These are phyloP conservation scores for Sebastiscus albofasciatus DNA, from an alignment of 2,797 vertebrate genomes.

Conservation along the genomic window DNA sequence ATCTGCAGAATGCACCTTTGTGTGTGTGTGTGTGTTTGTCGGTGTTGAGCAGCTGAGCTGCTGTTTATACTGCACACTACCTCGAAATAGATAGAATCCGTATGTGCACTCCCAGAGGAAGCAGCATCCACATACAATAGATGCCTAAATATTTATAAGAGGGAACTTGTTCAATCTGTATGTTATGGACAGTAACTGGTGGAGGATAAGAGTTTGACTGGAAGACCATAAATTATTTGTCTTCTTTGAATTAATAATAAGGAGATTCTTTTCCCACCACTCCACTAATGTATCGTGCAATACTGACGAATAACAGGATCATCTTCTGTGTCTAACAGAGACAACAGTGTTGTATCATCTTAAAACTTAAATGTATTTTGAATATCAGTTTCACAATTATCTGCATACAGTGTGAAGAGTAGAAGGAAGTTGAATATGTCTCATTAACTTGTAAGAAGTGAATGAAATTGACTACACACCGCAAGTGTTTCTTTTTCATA, in stretches of 20 bases:
- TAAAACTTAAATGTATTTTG: background rate
- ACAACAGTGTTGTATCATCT: background rate
- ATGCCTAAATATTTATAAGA: background rate
- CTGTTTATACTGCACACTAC: background rate
- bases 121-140: background rate
- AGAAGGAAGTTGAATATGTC: background rate
- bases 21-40: background rate
- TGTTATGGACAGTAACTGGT: background rate
- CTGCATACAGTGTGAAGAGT: background rate
- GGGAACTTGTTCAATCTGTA: background rate
- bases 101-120: background rate
- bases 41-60: background rate
- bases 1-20: background rate
- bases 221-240: background rate
- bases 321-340: background rate
- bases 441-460: too few relatives aligned
- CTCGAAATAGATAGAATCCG: background rate
- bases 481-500: background rate
- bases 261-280: background rate
- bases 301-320: background rate
- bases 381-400: background rate
- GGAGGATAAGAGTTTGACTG: background rate
- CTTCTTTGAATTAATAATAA: background rate
- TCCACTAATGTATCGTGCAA: background rate
- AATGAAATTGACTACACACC: background rate